Percentiles rank a stretch among this genome's conserved stretches.
These are phyloP conservation scores for Chelonia mydas DNA, from an alignment of 2,797 vertebrate genomes.

Conservation along the genomic window DNA sequence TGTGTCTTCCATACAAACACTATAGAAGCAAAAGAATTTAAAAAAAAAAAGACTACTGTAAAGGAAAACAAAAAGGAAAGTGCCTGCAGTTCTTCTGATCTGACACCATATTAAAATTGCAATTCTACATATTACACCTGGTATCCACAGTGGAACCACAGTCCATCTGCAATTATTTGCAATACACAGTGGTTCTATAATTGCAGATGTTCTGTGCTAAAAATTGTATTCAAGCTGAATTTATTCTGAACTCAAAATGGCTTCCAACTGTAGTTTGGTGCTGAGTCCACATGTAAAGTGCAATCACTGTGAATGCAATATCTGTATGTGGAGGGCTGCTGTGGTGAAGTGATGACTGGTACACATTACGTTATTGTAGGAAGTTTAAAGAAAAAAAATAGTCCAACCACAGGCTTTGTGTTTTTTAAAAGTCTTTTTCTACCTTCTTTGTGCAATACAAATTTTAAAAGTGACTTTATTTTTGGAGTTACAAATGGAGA, in stretches of 20 bases:
- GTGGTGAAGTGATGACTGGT: fast-evolving
- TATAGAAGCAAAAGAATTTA: not conserved
- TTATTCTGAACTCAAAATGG: not conserved
- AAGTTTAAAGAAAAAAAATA: not conserved
- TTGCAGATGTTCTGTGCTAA: not conserved
- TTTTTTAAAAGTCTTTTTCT: not conserved
- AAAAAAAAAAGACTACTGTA: not conserved
- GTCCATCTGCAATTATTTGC: not conserved
- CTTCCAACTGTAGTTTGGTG: not conserved
- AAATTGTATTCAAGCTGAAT: not conserved
- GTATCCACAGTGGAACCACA: not conserved
- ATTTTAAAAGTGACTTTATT: not conserved
- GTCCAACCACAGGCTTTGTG: not conserved
- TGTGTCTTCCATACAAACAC: not conserved
- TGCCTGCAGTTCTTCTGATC: not conserved
- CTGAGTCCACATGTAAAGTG: not conserved
- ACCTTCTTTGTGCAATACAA: not conserved
- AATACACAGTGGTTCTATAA: not conserved
- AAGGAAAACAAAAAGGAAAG: not conserved
- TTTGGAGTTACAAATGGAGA: not conserved
- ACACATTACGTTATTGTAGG: not conserved
- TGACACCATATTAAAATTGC: not conserved
- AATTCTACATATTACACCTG: not conserved
- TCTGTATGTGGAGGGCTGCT: not conserved
- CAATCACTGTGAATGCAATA: not conserved